phyloP scores from a whole-genome alignment of 2,797 vertebrate genomes.

The Euthynnus affinis region DNA sequence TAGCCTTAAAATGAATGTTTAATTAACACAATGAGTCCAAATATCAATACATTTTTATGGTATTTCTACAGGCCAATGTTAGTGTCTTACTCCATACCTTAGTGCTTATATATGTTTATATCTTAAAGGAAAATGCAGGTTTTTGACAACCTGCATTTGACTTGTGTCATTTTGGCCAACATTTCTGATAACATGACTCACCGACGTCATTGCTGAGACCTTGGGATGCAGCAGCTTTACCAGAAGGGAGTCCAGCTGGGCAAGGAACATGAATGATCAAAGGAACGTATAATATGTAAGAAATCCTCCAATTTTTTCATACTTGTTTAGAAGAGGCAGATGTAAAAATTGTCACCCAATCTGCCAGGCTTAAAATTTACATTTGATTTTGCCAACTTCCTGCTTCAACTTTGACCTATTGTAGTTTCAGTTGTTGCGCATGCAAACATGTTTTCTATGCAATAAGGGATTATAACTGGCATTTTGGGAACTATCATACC shows the following conservation, averaged over 20 bases:
- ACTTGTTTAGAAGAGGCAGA: not conserved
- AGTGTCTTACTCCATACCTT: not conserved
- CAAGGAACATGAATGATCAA: not conserved
- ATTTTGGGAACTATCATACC: no score
- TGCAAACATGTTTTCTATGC: no score
- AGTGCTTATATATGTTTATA: not conserved
- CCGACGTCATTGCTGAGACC: not conserved
- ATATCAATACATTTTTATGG: not conserved
- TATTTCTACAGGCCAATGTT: no score
- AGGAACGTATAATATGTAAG: not conserved
- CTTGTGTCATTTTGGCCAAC: not conserved
- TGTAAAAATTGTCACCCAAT: no score
- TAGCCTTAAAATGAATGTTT: slow-evolving; percentile 33
- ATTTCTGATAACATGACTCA: not conserved
- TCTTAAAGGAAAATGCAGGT: not conserved
- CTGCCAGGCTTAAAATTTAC: not conserved
- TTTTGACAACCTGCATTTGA: not conserved
- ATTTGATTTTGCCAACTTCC: not conserved
- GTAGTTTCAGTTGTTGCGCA: no score
- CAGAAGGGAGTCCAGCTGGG: not conserved
- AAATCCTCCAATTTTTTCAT: not conserved
- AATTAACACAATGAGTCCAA: slow-evolving; percentile 15
- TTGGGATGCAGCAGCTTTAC: not conserved
- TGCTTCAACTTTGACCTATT: no score
- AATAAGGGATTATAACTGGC: no score